Evolutionary conservation across 2,888 invertebrate species (phyloP).

Genomic region (Caradrina kadenii): DNA sequence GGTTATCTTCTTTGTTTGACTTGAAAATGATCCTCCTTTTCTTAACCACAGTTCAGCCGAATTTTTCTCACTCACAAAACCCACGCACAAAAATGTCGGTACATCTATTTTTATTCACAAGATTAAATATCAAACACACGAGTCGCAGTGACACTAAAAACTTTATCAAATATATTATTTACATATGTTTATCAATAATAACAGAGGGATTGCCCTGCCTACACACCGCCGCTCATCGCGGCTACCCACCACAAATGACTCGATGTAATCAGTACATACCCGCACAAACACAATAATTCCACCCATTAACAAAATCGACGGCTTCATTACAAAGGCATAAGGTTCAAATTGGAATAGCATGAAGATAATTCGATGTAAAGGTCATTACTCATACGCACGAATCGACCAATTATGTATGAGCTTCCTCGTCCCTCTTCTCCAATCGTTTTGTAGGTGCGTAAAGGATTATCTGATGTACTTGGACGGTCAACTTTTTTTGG

Average conservation of each 20-base stretch:
- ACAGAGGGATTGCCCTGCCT: constrained; percentile 19
- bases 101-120: constrained; percentile 22
- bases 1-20: background rate
- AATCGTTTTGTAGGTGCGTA: background rate
- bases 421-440: constrained; percentile 20
- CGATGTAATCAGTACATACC: constrained; percentile 44
- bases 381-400: constrained; percentile 28
- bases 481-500: constrained; percentile 46
- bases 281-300: constrained; percentile 26
- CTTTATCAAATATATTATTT: constrained; percentile 54
- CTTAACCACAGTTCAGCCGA: background rate
- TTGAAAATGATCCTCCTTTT: background rate
- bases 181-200: constrained; percentile 57
- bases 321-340: constrained; percentile 2
- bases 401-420: constrained; percentile 30
- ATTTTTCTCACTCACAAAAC: constrained; percentile 11
- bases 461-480: constrained; percentile 12
- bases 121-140: constrained; percentile 27
- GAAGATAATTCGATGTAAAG: constrained; percentile 2
- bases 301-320: background rate
- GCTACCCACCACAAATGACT: constrained; percentile 53
- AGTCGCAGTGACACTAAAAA: constrained; percentile 34
- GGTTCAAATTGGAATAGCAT: constrained; percentile 29
- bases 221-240: constrained; percentile 47
- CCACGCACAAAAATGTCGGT: constrained; percentile 25